Evolutionary conservation across 2,113 vertebrate genomes (phyloP).

Genomic region (Entomyzon cyanotis): DNA sequence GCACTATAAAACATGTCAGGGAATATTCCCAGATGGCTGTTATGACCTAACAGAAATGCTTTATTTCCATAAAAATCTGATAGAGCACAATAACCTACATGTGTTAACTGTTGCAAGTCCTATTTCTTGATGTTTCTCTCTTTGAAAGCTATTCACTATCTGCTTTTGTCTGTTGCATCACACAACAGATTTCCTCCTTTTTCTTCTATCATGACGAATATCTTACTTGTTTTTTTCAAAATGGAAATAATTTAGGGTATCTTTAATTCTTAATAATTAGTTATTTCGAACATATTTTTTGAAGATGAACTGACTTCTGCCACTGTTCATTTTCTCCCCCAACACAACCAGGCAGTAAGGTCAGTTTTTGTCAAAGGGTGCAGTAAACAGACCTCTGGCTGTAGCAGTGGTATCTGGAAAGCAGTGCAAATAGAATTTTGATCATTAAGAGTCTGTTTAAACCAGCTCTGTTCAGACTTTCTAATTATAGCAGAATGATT

Average conservation of each 20-base stretch:
- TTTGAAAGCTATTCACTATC: not conserved
- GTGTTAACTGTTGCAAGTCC: not conserved
- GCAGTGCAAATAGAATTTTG: not conserved
- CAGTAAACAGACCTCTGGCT: not conserved
- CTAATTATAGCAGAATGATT: not conserved
- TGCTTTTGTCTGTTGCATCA: not conserved
- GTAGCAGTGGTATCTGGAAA: slow-evolving; percentile 21
- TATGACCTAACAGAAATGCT: not conserved
- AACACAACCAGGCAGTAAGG: not conserved
- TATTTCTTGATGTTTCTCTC: not conserved
- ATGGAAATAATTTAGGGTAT: not conserved
- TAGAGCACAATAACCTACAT: not conserved
- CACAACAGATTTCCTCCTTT: not conserved
- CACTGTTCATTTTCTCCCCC: not conserved
- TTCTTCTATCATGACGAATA: not conserved
- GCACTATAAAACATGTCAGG: not conserved
- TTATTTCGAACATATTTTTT: not conserved
- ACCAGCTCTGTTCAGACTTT: not conserved
- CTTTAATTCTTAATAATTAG: not conserved
- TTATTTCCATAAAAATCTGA: not conserved
- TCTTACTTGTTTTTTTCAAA: not conserved
- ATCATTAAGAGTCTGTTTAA: not conserved
- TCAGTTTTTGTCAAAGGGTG: not conserved
- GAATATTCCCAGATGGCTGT: not conserved
- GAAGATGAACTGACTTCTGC: not conserved